Base-by-base conservation (phyloP, 2,113 vertebrate species). In the Epinephelus cyanopodus region DNA sequence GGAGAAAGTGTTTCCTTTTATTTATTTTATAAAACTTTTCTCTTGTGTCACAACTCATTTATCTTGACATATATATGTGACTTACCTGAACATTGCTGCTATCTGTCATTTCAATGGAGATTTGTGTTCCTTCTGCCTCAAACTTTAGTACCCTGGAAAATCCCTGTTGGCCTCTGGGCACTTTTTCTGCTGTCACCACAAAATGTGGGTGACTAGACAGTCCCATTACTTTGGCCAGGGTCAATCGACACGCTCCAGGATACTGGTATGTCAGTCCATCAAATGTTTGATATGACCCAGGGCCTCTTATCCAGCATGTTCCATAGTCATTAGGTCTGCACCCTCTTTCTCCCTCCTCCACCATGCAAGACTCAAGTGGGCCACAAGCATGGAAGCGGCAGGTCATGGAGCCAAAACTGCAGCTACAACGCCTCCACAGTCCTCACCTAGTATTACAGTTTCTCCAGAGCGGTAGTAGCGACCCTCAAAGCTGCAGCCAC, bases 401-500 rank as follows among this genome's bases (percentile, higher is more conserved):
- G 5, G 25, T 69, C 92, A 94, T 93, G 19, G 18, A 12, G 18
- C 87, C 83, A 5, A 42, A 54, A 5, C 29, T 70, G 53, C 93
- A 94, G 12, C 60, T 79, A 18, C 94, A 95, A 1, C 25, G 85
- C 23, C 92, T 83, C 17, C 57, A 67, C 95, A 95, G 83, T 87
- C 0, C 1, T 86, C 73, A 0, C 72, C 91, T 29, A 94, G 82
- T 56, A 94, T 66, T 7, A 86, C 84, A 1, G 81, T 89, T 15
- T 92, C 62, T 37, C 94, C 94, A 3, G 92, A 74, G 7, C 48
- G 53, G 47, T 94, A 94, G 78, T 95, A 92, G 0, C 8, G 80
- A 5, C 86, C 94, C 23, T 92, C 88, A 75, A 87, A 88, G 1
- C 65, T 90, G 70, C 93, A 96, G 50, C 95, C 95, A 47, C 95